Conservation (phyloP, 1,140 invertebrate genomes). For the Brachionus sp. region DNA sequence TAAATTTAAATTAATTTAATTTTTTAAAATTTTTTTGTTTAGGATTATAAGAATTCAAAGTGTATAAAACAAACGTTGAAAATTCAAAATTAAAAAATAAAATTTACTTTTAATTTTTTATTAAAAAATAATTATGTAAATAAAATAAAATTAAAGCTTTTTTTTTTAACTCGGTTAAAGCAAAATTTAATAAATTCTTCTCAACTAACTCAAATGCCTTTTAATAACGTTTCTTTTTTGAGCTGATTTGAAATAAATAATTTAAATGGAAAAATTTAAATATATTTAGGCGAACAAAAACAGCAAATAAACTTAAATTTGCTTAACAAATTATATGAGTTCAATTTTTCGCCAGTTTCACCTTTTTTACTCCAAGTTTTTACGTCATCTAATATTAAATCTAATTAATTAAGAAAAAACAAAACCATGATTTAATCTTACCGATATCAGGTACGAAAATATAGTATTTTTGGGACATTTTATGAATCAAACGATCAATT, state of each 20-base stretch:
- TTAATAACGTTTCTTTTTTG: background rate
- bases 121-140: background rate
- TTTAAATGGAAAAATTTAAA: background rate
- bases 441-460: conserved; percentile 39
- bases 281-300: conserved; percentile 40
- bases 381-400: background rate
- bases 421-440: background rate
- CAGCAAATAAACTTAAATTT: conserved; percentile 30
- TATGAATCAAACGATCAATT: conserved; percentile 14
- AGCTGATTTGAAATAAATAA: background rate
- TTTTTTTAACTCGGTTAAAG: background rate
- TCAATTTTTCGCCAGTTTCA: background rate
- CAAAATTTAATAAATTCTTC: background rate
- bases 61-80: no score
- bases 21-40: no score
- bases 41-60: no score
- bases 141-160: background rate
- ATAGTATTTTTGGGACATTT: conserved; percentile 38
- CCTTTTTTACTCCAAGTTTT: conserved; percentile 32
- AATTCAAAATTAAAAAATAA: no score
- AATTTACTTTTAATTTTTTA: no score
- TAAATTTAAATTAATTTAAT: no score
- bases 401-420: background rate
- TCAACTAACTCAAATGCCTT: background rate
- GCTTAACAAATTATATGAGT: conserved; percentile 5